These are phyloP conservation scores for Chitala chitala DNA, from an alignment of 2,113 vertebrate species.

Conservation along the genomic window DNA sequence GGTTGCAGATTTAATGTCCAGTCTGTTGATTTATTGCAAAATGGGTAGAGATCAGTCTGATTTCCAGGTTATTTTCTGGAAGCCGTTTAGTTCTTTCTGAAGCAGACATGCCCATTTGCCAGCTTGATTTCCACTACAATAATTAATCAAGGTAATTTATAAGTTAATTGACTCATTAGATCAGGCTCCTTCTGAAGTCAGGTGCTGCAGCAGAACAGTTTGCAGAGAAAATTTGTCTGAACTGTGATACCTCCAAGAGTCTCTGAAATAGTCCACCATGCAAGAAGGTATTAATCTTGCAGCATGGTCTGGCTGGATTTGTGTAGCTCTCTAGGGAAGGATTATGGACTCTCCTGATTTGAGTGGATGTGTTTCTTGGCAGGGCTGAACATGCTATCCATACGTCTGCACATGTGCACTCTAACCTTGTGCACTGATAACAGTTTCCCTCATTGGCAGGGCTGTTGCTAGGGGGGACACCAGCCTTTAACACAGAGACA, in stretches of 20 bases:
- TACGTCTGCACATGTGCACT: neutral
- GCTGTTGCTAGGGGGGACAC: no score
- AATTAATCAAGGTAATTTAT: conserved; percentile 26
- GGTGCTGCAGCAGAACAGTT: conserved; percentile 12
- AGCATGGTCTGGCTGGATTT: neutral
- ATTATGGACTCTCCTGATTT: conserved; percentile 8
- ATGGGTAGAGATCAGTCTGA: neutral
- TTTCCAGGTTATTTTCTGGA: neutral
- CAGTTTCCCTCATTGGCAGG: neutral
- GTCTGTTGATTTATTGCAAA: neutral
- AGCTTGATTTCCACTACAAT: conserved; percentile 10
- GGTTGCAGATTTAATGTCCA: neutral
- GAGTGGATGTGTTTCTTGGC: neutral
- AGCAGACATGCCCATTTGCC: conserved; percentile 1
- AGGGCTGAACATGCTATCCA: neutral
- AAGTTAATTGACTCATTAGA: conserved; percentile 23
- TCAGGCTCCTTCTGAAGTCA: conserved; percentile 15
- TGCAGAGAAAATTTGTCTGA: conserved; percentile 4
- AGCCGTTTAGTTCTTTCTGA: neutral
- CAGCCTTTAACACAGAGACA: no score
- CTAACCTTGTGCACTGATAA: neutral
- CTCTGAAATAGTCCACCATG: conserved; percentile 5
- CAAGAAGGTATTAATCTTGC: neutral
- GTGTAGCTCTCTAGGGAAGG: neutral
- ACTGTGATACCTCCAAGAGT: neutral